Evolutionary conservation across 2,113 vertebrate genomes (phyloP), one percentile per base, ranked within the genome.

Genomic region (Polyodon spathula): DNA sequence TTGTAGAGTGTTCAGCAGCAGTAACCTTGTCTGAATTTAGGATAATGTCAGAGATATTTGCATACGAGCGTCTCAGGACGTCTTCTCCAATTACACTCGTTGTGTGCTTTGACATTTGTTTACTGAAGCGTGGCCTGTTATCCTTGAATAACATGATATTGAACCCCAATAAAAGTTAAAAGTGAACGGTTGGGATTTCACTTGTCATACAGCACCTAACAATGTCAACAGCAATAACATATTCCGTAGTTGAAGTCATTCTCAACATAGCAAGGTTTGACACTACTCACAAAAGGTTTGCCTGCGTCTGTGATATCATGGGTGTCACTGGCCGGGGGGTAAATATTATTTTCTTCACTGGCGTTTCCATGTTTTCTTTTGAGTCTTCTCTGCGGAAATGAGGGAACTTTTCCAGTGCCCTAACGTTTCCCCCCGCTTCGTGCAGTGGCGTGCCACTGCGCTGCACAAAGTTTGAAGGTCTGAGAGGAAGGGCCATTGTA

Each of bases 231-330:
- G 27, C 27, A 37, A 54, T 9, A 17, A 16, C 27, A 37, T 17
- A 54, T 37, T 17, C 8, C 63, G 27, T 55, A 69, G 63, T 63
- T 66, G 67, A 63, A 37, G 67, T 69, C 63, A 69, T 69, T 69
- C 67, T 66, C 54, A 69, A 48, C 52, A 52, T 69, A 6, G 63
- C 63, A 52, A 69, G 67, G 41, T 56, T 66, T 38, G 67, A n/a
- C n/a, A n/a, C 5, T 8, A 17, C 63, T 60, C 54, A 65, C 63
- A 60, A 54, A 16, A 66, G 54, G 15, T 55, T 65, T 7, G 40
- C 50, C 50, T 65, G 63, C 6, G 57, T 40, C 58, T 42, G 39
- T 6, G 59, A 66, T 17, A 66, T 56, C 37, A 61, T 16, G 5
- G 64, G 64, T 1, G 58, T 61, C 16, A 66, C 12, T 12, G 27